A percentile compares a stretch with the other conserved stretches of the same genome.
phyloP scores from a whole-genome alignment of 2,888 invertebrate species.

The Temnothorax rugatulus region DNA sequence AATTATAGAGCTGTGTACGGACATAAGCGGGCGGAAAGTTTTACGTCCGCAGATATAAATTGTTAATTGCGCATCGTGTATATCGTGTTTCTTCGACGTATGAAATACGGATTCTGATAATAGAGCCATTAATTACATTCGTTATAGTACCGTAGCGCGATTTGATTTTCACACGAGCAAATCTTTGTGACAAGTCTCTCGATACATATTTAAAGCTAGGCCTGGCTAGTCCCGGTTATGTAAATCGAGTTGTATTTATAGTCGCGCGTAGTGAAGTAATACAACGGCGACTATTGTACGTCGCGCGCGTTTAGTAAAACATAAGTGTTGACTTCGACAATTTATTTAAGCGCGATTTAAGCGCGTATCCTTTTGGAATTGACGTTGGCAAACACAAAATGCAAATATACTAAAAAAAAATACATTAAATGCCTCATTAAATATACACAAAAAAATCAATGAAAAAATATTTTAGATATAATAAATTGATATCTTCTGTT shows the following conservation, averaged over 20 bases:
- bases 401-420: background rate
- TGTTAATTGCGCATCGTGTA: constrained; percentile 2
- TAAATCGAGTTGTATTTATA: constrained; percentile 50
- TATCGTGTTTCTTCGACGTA: background rate
- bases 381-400: background rate
- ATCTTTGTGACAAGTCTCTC: constrained; percentile 45
- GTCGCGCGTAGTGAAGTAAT: constrained; percentile 29
- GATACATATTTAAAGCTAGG: constrained; percentile 42
- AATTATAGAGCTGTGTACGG: background rate
- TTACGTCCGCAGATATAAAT: constrained; percentile 9
- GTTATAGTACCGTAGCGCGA: constrained; percentile 9
- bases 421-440: background rate
- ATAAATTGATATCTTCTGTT: background rate
- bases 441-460: background rate
- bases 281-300: constrained; percentile 42
- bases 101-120: constrained; percentile 26
- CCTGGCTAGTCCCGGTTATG: constrained; percentile 44
- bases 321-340: background rate
- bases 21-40: background rate
- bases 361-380: background rate
- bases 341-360: constrained; percentile 13
- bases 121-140: constrained; percentile 31
- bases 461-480: background rate
- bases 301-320: constrained; percentile 14
- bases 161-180: constrained; percentile 36